Percentiles rank a stretch among this genome's conserved stretches.
phyloP scores from a whole-genome alignment of 2,113 vertebrate species.

The Ariopsis seemanni region DNA sequence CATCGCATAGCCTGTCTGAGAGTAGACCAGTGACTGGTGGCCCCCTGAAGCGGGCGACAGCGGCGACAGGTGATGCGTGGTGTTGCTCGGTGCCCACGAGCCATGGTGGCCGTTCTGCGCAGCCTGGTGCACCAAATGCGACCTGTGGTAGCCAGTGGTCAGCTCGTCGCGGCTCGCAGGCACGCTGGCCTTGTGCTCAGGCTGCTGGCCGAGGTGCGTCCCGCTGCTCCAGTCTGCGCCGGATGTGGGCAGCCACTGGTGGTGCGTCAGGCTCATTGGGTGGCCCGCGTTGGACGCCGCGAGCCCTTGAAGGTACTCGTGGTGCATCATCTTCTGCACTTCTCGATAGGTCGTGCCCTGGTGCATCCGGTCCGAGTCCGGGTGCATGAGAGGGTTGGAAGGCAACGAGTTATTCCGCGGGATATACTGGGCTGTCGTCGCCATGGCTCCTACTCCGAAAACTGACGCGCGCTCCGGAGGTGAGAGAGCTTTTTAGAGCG shows the following conservation, averaged over 20 bases:
- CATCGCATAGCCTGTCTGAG: constrained; percentile 89
- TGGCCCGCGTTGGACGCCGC: constrained; percentile 90
- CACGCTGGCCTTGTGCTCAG: constrained; percentile 82
- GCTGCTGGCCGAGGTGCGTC: constrained; percentile 82
- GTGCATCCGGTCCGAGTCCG: constrained; percentile 90
- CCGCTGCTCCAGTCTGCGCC: constrained; percentile 87
- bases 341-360: constrained; percentile 94
- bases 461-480: constrained; percentile 79
- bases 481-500: constrained; percentile 82
- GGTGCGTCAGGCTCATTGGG: constrained; percentile 90
- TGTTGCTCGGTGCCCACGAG: constrained; percentile 84
- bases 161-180: constrained; percentile 82
- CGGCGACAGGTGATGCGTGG: constrained; percentile 86
- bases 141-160: constrained; percentile 82
- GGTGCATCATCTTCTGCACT: constrained; percentile 99
- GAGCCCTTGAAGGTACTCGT: constrained; percentile 91
- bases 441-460: constrained; percentile 87
- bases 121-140: constrained; percentile 89
- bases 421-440: constrained; percentile 93
- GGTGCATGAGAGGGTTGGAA: constrained; percentile 90
- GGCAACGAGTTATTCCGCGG: constrained; percentile 88
- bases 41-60: constrained; percentile 87
- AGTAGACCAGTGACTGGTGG: constrained; percentile 89
- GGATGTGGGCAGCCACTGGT: constrained; percentile 91
- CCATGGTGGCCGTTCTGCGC: constrained; percentile 79